A percentile compares a stretch with the other conserved stretches of the same genome.
These are phyloP conservation scores for Melipona quadrifasciata DNA, from an alignment of 1,140 invertebrate genomes.

Conservation along the genomic window DNA sequence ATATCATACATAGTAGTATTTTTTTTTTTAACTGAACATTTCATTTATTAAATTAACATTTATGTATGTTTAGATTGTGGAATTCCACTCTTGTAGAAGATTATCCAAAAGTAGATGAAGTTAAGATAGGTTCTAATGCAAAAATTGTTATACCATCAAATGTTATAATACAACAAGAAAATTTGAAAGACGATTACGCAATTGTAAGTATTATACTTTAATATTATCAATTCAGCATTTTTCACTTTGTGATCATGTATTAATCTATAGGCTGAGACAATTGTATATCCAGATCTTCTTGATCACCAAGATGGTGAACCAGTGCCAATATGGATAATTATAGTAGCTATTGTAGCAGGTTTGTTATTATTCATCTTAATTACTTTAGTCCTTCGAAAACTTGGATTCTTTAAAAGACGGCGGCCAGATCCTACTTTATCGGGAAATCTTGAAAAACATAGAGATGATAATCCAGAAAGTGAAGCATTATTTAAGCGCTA, in stretches of 20 bases:
- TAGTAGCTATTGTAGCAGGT: constrained; percentile 90
- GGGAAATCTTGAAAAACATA: constrained; percentile 90
- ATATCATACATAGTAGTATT: background rate
- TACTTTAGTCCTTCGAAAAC: constrained; percentile 90
- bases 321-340: constrained; percentile 92
- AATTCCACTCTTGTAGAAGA: constrained; percentile 94
- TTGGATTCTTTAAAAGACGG: constrained; percentile 94
- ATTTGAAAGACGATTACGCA: constrained; percentile 84
- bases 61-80: constrained; percentile 86
- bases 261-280: constrained; percentile 87
- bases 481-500: constrained; percentile 79
- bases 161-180: constrained; percentile 88
- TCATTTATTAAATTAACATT: background rate
- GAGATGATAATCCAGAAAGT: constrained; percentile 84
- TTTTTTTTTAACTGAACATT: background rate
- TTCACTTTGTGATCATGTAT: constrained; percentile 39
- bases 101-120: constrained; percentile 91
- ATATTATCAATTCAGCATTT: background rate
- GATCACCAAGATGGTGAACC: constrained; percentile 86
- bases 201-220: constrained; percentile 81
- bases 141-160: constrained; percentile 87
- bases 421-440: constrained; percentile 90
- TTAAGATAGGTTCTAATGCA: constrained; percentile 90
- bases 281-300: constrained; percentile 89
- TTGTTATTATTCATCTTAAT: constrained; percentile 89